Base-by-base conservation (phyloP, 2,888 invertebrate genomes). In the Oscheius myriophilus region DNA sequence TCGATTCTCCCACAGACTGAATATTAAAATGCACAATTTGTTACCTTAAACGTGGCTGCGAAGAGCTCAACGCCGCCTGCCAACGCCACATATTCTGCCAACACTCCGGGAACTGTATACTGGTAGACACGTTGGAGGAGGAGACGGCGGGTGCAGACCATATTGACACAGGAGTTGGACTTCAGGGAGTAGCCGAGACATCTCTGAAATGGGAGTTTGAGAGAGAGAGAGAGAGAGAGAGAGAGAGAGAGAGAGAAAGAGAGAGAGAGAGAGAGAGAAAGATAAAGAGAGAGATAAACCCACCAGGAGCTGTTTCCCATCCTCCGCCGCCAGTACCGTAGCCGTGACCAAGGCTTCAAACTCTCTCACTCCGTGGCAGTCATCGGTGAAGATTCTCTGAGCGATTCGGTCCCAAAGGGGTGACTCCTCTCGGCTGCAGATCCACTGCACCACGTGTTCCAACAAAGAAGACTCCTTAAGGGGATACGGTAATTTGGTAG, bases 311-410 rank as follows among this genome's bases (percentile, higher is more conserved):
- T 61, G 39, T 18, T 46, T 26, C 21, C 26, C 46, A 16, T 46
- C n/a, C n/a, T 26, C 26, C n/a, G 33, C 46, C 16, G 46, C 33
- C 23, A 21, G 21, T 9, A 72, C 41, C 18, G 67, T 16, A n/a
- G 23, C 58, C 3, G 54, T 26, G 2, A 67, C 45, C 51, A 72
- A 25, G 9, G 69, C 23, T 41, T 69, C 72, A 39, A 21, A 67
- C 39, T 70, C 70, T 23, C 64, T 26, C 16, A 46, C n/a, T 39
- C 70, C 70, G 43, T 43, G 49, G n/a, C 39, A 43, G 21, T 72
- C 67, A 64, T 72, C 72, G 0, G 54, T 63, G 61, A 72, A 70
- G n/a, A 72, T 23, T 46, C 72, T 16, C 21, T 72, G 63, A 25
- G 69, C 55, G 11, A 72, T 26, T 43, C 72, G 65, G 26, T 65